Conservation (phyloP, 2,797 vertebrate genomes). For the Myotis daubentonii region DNA sequence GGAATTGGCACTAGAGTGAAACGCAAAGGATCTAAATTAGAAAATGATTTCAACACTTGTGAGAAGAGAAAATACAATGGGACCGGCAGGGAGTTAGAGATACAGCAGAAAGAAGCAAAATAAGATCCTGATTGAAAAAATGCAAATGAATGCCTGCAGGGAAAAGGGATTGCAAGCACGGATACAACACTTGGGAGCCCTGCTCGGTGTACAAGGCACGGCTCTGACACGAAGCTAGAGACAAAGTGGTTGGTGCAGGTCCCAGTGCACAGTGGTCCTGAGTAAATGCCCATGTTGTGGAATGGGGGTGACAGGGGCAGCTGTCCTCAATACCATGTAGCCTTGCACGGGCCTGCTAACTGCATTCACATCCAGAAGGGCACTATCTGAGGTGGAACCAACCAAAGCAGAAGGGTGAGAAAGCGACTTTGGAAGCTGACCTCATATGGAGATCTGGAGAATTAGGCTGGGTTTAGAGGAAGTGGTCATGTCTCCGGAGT, state of each 20-base stretch:
- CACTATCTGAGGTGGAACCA: not conserved
- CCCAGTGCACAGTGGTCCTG: not conserved
- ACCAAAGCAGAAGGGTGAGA: not conserved
- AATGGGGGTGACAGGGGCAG: no score
- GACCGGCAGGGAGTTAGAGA: slow-evolving; percentile 4
- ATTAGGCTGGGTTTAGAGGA: not conserved
- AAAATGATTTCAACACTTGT: slow-evolving; percentile 35
- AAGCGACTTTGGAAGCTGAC: not conserved
- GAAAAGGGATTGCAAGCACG: not conserved
- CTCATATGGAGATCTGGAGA: not conserved
- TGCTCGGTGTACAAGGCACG: not conserved
- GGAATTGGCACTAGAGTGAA: not conserved
- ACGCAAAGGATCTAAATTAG: slow-evolving; percentile 58
- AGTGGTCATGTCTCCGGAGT: not conserved
- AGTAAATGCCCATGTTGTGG: not conserved
- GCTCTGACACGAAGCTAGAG: not conserved
- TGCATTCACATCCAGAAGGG: not conserved
- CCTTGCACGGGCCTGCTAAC: not conserved
- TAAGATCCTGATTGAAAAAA: slow-evolving; percentile 66
- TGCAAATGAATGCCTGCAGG: slow-evolving; percentile 61
- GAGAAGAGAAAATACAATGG: slow-evolving; percentile 34
- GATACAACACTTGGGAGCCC: not conserved
- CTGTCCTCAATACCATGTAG: not conserved
- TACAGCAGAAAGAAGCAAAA: slow-evolving; percentile 56
- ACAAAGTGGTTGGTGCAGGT: not conserved